Evolutionary conservation across 2,888 invertebrate species (phyloP), one percentile per base, ranked within the genome.

Genomic region (Stenotaenia linearis): DNA sequence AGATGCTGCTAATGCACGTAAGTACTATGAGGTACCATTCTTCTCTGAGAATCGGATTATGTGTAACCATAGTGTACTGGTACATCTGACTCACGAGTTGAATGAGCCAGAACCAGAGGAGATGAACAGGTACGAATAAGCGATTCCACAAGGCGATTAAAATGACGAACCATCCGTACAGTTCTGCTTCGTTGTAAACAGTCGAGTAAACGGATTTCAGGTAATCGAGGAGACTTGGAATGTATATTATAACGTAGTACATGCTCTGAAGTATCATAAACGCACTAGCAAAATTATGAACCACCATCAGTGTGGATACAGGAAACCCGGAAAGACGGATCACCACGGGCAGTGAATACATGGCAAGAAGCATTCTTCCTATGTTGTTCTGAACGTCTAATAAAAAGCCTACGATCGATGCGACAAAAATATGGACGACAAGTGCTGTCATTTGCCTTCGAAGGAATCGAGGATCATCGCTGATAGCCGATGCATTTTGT

Each of bases 101-200:
- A 40, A 86, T 84, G 32, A 87, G 80, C 89, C 89, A 89, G 82
- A 88, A 88, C 30, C 87, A 84, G 5, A 89, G 84, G 79, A 89
- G 85, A 82, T 89, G 88, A 15, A 87, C 84, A 6, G 89, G 87
- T 7, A 89, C 83, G 82, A 87, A 85, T 6, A 88, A 83, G 15
- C 86, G 85, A 75, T 86, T 84, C 87, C 87, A 88, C 45, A 88
- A 84, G 80, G 85, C 84, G 77, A 85, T 82, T 80, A 83, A 83
- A 74, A 84, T 84, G 81, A 84, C 84, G 81, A 84, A 83, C 84
- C 84, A 87, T 82, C 85, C 86, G 79, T 75, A 81, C 79, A 15
- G 78, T 75, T 80, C 83, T 82, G 82, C 83, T 77, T 85, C 84
- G 10, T 85, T 84, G 37, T 84, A 83, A 5, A 86, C 80, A 3